Evolutionary conservation across 2,797 vertebrate genomes (phyloP).

Genomic region (Helarctos malayanus): DNA sequence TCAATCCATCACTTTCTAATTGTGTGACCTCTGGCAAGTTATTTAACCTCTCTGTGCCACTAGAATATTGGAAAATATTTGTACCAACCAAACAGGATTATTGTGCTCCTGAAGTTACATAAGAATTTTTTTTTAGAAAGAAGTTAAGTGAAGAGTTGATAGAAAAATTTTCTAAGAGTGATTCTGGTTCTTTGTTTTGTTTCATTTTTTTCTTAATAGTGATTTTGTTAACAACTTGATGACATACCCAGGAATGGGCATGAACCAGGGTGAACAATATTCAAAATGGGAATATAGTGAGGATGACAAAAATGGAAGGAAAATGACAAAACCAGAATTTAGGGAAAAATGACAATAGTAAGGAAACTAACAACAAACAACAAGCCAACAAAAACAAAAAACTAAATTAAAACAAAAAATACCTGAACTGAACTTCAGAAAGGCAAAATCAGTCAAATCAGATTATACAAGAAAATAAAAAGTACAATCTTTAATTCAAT

Average conservation of each 20-base stretch:
- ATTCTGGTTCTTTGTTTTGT: not conserved
- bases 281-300: not conserved
- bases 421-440: not conserved
- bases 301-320: not conserved
- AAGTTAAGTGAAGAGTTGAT: not conserved
- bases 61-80: not conserved
- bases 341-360: not conserved
- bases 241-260: not conserved
- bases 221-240: not conserved
- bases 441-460: slow-evolving; percentile 16
- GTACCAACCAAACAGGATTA: not conserved
- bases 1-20: not conserved
- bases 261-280: not conserved
- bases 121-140: not conserved
- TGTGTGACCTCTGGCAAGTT: not conserved
- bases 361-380: not conserved
- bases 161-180: not conserved
- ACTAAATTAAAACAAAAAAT: not conserved
- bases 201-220: too few species aligned
- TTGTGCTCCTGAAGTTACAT: not conserved
- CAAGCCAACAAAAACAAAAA: not conserved
- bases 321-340: slow-evolving; percentile 8
- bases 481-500: not conserved
- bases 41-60: not conserved
- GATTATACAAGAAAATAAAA: not conserved